These are phyloP conservation scores for Thaleichthys pacificus DNA, from an alignment of 2,797 vertebrate species.

Conservation along the genomic window DNA sequence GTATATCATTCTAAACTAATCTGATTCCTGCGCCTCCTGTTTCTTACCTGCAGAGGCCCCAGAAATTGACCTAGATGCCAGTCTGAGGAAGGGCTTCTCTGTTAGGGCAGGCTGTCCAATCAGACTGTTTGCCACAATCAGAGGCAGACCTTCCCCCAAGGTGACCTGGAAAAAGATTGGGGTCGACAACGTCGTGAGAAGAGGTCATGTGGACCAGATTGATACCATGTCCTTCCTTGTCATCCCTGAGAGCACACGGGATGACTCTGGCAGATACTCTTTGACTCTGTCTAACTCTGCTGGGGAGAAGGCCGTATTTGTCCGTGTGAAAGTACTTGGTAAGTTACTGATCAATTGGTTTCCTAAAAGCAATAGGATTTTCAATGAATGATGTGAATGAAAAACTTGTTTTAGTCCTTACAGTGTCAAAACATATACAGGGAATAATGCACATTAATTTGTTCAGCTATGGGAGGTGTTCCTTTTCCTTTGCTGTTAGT, in stretches of 20 bases:
- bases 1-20: neutral
- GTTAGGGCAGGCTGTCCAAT: slow-evolving; percentile 98
- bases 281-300: slow-evolving; percentile 90
- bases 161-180: slow-evolving; percentile 95
- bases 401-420: neutral
- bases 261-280: slow-evolving; percentile 96
- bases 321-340: slow-evolving; percentile 97
- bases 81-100: slow-evolving; percentile 90
- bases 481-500: neutral
- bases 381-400: neutral
- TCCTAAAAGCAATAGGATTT: neutral
- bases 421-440: neutral
- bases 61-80: slow-evolving; percentile 97
- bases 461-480: neutral
- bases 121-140: slow-evolving; percentile 91
- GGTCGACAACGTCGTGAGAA: slow-evolving; percentile 92
- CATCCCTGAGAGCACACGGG: slow-evolving; percentile 94
- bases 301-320: slow-evolving; percentile 96
- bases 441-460: neutral
- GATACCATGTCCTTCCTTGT: slow-evolving; percentile 98
- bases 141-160: slow-evolving; percentile 93
- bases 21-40: slow-evolving; percentile 30
- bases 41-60: slow-evolving; percentile 84
- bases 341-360: slow-evolving; percentile 42
- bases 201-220: slow-evolving; percentile 93